Conservation (phyloP, 2,113 vertebrate genomes). For the Coreoperca whiteheadi region DNA sequence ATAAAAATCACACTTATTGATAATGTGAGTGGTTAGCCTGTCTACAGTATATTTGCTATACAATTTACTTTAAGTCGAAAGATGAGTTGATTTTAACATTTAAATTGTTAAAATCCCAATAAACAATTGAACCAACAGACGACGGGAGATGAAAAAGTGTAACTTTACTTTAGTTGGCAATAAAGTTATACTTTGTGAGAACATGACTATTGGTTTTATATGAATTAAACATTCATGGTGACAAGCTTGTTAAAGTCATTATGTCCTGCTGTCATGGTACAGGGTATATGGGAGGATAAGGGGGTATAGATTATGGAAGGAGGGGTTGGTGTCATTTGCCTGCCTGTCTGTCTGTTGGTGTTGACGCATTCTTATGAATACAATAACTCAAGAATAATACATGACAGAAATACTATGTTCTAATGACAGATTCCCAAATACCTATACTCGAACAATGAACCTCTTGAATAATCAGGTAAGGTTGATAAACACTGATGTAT, state of each 20-base stretch:
- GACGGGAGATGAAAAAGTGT: neutral
- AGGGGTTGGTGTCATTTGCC: neutral
- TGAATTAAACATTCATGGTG: neutral
- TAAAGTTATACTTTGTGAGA: slow-evolving; percentile 14
- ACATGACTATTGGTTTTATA: neutral
- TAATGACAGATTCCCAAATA: too few species aligned
- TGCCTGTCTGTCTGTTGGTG: neutral
- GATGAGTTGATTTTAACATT: neutral
- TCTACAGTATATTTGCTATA: neutral
- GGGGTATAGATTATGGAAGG: neutral
- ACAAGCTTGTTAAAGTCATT: neutral
- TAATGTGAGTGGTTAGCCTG: neutral
- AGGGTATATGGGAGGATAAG: neutral
- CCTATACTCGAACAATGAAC: too few species aligned
- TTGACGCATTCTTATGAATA: neutral
- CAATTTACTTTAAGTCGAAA: neutral
- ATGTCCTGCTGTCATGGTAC: neutral
- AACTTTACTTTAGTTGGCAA: slow-evolving; percentile 5
- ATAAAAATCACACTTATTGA: slow-evolving; percentile 1
- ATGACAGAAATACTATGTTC: too few species aligned
- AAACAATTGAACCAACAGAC: neutral
- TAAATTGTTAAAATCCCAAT: slow-evolving; percentile 9
- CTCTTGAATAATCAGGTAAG: too few species aligned
- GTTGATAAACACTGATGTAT: too few species aligned
- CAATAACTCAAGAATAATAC: neutral